These are phyloP conservation scores for Rhinopomastus cyanomelas DNA, from an alignment of 2,113 vertebrate genomes.

Conservation along the genomic window DNA sequence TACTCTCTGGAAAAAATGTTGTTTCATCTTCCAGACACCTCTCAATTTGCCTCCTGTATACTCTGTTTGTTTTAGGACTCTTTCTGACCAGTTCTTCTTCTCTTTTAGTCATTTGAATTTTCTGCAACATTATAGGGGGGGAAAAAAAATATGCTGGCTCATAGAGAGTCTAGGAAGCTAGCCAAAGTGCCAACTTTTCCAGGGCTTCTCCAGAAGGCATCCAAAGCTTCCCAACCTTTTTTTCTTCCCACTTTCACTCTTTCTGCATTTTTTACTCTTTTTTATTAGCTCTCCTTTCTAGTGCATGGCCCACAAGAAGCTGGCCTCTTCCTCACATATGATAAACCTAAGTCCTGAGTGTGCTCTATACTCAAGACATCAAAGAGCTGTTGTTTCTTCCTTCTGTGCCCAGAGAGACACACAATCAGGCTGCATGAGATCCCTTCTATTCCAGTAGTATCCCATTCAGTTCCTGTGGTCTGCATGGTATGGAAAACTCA, in stretches of 20 bases:
- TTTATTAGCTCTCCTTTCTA: not conserved
- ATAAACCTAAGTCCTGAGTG: not conserved
- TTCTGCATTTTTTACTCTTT: not conserved
- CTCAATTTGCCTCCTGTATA: not conserved
- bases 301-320: not conserved
- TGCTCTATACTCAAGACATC: not conserved
- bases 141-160: not conserved
- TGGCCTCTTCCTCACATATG: not conserved
- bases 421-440: not conserved
- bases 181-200: not conserved
- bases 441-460: not conserved
- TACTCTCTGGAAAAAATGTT: not conserved
- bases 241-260: not conserved
- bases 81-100: not conserved
- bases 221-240: not conserved
- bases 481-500: not conserved
- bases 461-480: not conserved
- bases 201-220: constrained; percentile 43
- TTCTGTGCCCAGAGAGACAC: not conserved
- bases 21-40: not conserved
- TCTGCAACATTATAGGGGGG: not conserved
- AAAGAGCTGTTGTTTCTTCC: not conserved
- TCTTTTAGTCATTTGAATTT: not conserved
- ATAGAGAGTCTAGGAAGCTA: not conserved
- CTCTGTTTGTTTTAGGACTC: not conserved